phyloP scores from a whole-genome alignment of 2,113 vertebrate species.

The Callionymus lyra region DNA sequence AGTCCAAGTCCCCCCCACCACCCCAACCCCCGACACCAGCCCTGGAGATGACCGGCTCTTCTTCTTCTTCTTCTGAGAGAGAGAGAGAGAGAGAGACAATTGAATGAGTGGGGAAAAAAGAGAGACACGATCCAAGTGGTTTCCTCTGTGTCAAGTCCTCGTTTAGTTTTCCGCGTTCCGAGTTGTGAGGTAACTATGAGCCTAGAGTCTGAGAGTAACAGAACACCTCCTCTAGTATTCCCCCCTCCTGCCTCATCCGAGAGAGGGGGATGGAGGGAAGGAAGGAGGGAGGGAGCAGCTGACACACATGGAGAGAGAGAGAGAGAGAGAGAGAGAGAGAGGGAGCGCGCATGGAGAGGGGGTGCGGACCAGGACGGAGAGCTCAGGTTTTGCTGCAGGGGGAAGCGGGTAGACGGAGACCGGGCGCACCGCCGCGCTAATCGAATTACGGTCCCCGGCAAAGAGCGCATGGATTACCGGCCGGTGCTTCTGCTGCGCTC shows the following conservation, averaged over 20 bases:
- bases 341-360: slow-evolving; percentile 11
- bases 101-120: slow-evolving; percentile 1
- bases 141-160: slow-evolving; percentile 13
- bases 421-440: slow-evolving; percentile 25
- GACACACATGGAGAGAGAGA: not conserved
- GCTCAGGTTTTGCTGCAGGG: slow-evolving; percentile 31
- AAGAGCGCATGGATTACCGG: slow-evolving; percentile 34
- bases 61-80: slow-evolving; percentile 3
- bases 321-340: slow-evolving; percentile 2
- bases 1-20: slow-evolving; percentile 36
- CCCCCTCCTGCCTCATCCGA: slow-evolving; percentile 22
- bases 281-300: not conserved
- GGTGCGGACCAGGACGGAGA: slow-evolving; percentile 27
- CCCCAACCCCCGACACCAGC: slow-evolving; percentile 12
- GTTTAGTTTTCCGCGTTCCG: slow-evolving; percentile 26
- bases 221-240: slow-evolving; percentile 30
- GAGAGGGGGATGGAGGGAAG: slow-evolving; percentile 1
- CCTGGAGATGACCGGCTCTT: slow-evolving; percentile 6
- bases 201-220: slow-evolving; percentile 34
- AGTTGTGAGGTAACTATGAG: slow-evolving; percentile 22
- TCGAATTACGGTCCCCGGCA: slow-evolving; percentile 41
- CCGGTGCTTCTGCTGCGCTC: slow-evolving; percentile 9
- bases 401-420: slow-evolving; percentile 11
- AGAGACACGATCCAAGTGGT: not conserved
- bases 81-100: not conserved